These are phyloP conservation scores for Falco rusticolus DNA, from an alignment of 2,797 vertebrate genomes.

Conservation along the genomic window DNA sequence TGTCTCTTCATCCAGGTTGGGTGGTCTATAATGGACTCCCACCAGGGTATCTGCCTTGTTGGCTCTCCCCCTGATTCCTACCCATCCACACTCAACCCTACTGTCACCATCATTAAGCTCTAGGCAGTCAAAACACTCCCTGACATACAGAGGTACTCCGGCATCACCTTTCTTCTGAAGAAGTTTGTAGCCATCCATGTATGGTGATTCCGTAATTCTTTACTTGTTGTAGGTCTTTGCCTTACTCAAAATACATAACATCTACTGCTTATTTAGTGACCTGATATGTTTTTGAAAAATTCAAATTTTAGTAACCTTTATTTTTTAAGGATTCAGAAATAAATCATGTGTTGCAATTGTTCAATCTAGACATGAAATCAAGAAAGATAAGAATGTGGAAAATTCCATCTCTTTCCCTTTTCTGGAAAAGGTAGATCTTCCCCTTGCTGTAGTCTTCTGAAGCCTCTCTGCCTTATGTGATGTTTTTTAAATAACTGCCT, in stretches of 20 bases:
- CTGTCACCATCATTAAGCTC: no score
- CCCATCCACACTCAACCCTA: no score
- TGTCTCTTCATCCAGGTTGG: no score
- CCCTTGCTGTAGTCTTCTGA: background rate
- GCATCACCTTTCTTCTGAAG: no score
- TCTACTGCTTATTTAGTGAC: background rate
- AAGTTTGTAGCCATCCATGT: background rate
- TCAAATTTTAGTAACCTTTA: background rate
- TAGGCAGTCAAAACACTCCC: no score
- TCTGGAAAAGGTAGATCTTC: background rate
- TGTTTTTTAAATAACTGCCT: background rate
- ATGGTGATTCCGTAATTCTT: background rate
- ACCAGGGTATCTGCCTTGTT: no score
- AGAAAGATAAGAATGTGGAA: background rate
- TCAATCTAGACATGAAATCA: background rate
- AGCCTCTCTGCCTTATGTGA: background rate
- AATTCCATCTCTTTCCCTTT: background rate
- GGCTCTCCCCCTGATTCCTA: no score
- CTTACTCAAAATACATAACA: background rate
- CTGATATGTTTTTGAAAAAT: background rate
- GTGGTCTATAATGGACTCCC: no score
- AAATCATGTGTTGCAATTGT: background rate
- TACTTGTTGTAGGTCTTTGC: background rate
- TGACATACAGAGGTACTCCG: no score
- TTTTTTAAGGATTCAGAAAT: background rate